Conservation (phyloP, 2,797 vertebrate genomes). For the Hydrocynus forskahlii region DNA sequence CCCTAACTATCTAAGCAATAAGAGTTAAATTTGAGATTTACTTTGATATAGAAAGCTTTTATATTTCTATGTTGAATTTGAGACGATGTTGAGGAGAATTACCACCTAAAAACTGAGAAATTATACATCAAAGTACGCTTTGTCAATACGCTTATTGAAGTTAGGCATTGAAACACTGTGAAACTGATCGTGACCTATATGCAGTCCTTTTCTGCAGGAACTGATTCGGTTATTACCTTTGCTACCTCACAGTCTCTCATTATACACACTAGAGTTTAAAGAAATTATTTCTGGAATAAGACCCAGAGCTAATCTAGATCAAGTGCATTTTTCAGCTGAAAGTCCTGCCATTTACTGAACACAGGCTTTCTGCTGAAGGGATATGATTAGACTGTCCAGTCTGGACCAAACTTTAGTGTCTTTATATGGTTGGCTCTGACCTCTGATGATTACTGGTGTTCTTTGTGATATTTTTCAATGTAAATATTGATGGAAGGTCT, state of each 20-base stretch:
- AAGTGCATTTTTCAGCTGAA: background rate
- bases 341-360: background rate
- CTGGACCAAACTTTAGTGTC: background rate
- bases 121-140: background rate
- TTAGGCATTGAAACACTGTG: background rate
- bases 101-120: background rate
- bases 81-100: background rate
- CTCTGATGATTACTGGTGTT: background rate
- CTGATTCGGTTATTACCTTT: background rate
- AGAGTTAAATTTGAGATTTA: background rate
- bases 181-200: background rate
- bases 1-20: background rate
- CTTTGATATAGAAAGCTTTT: background rate
- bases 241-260: background rate
- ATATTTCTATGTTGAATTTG: background rate
- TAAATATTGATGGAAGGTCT: background rate
- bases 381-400: background rate
- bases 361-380: background rate
- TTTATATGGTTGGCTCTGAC: background rate
- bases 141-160: constrained; percentile 2
- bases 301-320: background rate
- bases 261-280: background rate
- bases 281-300: background rate
- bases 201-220: background rate
- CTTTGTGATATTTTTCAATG: background rate